Conservation (phyloP, 2,888 invertebrate genomes). For the Lepidocyrtoides sp. region DNA sequence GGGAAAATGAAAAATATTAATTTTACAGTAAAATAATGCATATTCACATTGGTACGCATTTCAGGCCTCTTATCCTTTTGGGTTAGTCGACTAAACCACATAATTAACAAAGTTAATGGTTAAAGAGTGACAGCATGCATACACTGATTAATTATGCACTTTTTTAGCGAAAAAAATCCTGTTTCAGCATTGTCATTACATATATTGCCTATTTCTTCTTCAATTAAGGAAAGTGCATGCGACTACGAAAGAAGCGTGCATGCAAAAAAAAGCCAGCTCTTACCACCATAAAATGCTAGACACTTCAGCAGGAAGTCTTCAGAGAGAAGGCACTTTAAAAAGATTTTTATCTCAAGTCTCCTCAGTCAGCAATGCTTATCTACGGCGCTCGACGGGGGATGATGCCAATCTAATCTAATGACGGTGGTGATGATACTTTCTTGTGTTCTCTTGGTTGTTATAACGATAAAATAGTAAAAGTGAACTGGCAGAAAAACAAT, state of each 20-base stretch:
- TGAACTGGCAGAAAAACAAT: neutral
- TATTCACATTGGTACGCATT: no score
- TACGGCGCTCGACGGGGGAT: neutral
- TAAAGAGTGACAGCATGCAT: neutral
- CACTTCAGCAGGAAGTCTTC: constrained; percentile 40
- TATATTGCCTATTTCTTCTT: neutral
- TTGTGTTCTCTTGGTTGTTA: neutral
- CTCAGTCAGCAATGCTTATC: neutral
- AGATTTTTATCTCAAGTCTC: constrained; percentile 22
- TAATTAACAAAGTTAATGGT: constrained; percentile 8
- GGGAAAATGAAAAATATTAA: neutral
- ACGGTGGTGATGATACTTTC: neutral
- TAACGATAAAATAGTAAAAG: neutral
- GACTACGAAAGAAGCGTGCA: neutral
- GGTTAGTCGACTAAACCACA: neutral
- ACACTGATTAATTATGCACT: neutral
- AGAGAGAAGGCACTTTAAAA: constrained; percentile 16
- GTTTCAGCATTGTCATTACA: neutral
- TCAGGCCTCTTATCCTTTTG: neutral
- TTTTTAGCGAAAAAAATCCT: neutral
- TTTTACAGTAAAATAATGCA: neutral
- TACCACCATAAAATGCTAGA: neutral
- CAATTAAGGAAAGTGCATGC: constrained; percentile 16
- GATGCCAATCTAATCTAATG: constrained; percentile 22
- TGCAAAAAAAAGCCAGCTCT: neutral